A percentile compares a stretch with the other conserved stretches of the same genome.
Conservation (phyloP, 2,113 vertebrate genomes). For the Mirounga angustirostris region DNA sequence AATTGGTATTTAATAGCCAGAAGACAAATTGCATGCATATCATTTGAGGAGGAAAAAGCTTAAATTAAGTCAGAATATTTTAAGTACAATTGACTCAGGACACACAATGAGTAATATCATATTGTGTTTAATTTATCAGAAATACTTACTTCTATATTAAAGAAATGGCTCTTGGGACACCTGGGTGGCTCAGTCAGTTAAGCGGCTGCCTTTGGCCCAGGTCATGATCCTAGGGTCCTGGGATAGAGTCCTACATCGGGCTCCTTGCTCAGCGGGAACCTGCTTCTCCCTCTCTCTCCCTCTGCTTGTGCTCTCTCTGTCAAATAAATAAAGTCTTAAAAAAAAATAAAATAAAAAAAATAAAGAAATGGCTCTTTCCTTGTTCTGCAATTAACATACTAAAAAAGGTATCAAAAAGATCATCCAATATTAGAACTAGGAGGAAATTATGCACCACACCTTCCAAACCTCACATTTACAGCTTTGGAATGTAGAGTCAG, state of each 20-base stretch:
- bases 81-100: slow-evolving; percentile 1
- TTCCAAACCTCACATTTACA: background rate
- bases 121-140: background rate
- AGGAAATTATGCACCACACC: background rate
- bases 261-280: no score
- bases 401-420: background rate
- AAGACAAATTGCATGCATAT: slow-evolving; percentile 49
- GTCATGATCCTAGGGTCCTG: no score
- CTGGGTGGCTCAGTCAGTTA: no score
- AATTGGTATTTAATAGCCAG: slow-evolving; percentile 35
- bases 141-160: slow-evolving; percentile 21
- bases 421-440: background rate
- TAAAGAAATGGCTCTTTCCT: slow-evolving; percentile 9
- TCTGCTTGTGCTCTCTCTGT: no score
- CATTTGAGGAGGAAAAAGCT: slow-evolving; percentile 22
- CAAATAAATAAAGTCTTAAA: no score
- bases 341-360: background rate
- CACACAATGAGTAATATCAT: background rate
- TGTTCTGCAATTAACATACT: slow-evolving; percentile 35
- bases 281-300: no score
- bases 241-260: no score
- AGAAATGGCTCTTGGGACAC: background rate
- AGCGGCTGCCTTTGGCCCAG: no score
- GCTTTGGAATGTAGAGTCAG: background rate
- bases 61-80: slow-evolving; percentile 61